phyloP scores from a whole-genome alignment of 1,140 invertebrate genomes.

The Drosophila sp. region DNA sequence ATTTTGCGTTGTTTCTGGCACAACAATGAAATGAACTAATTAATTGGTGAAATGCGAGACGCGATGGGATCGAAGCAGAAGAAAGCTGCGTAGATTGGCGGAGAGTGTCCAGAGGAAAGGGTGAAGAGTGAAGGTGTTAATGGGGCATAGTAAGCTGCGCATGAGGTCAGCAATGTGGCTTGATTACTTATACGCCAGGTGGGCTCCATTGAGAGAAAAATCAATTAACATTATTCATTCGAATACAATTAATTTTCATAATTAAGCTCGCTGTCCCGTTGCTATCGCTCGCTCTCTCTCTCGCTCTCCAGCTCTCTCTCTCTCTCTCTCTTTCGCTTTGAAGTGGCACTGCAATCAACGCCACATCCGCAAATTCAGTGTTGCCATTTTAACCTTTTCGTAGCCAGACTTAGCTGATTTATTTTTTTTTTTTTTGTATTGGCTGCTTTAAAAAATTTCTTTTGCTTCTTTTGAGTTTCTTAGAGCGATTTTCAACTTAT shows the following conservation, averaged over 20 bases:
- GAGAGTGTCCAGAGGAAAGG: not conserved
- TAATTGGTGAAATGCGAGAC: slow-evolving; percentile 48
- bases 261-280: slow-evolving; percentile 52
- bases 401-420: too few species aligned
- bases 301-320: not conserved
- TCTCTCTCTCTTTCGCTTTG: slow-evolving; percentile 22
- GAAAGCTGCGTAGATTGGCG: not conserved
- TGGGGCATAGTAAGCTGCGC: slow-evolving; percentile 5
- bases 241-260: slow-evolving; percentile 75
- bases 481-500: too few species aligned
- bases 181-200: slow-evolving; percentile 33
- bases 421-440: too few species aligned
- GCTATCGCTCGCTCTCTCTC: not conserved
- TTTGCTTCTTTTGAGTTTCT: too few species aligned
- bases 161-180: slow-evolving; percentile 13
- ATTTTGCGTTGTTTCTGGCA: slow-evolving; percentile 36
- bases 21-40: slow-evolving; percentile 51
- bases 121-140: not conserved
- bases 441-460: too few species aligned
- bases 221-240: slow-evolving; percentile 74
- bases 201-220: slow-evolving; percentile 37
- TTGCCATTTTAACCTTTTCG: too few species aligned
- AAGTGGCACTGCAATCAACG: slow-evolving; percentile 41
- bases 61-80: not conserved
- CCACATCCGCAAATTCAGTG: not conserved